These are phyloP conservation scores for Agapornis canus DNA, from an alignment of 2,797 vertebrate species.

Conservation along the genomic window DNA sequence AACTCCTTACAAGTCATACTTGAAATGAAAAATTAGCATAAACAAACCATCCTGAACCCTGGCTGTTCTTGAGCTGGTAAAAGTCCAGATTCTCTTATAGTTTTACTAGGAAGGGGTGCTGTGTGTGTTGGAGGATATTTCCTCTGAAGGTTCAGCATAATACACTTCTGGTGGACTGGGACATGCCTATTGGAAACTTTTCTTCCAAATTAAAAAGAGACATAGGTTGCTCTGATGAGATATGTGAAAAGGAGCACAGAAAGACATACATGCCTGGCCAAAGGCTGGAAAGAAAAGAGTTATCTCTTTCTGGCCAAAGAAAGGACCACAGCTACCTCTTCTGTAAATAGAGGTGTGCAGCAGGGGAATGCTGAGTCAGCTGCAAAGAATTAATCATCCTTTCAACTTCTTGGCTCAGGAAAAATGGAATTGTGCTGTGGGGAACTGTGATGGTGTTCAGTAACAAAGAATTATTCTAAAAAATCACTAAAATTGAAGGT, in stretches of 20 bases:
- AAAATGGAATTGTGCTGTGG: neutral
- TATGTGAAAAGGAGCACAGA: neutral
- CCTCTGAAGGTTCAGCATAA: neutral
- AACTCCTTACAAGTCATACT: neutral
- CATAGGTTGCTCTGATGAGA: neutral
- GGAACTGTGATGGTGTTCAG: neutral
- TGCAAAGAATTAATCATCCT: constrained; percentile 18
- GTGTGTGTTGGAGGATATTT: neutral
- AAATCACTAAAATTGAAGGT: neutral
- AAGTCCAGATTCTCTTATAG: neutral
- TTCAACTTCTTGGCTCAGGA: neutral
- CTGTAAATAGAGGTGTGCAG: neutral
- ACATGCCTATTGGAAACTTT: neutral
- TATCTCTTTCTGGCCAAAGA: neutral
- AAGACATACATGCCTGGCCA: neutral
- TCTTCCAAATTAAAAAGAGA: neutral
- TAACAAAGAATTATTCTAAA: neutral
- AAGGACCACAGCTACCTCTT: neutral
- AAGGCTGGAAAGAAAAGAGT: neutral
- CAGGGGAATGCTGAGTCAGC: constrained; percentile 3
- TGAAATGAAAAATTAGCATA: neutral
- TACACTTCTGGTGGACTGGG: neutral
- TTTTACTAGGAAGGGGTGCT: neutral
- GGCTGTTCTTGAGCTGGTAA: neutral
- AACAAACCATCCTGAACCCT: neutral